Conservation (phyloP, 2,888 invertebrate genomes). For the Nomada fabriciana region DNA sequence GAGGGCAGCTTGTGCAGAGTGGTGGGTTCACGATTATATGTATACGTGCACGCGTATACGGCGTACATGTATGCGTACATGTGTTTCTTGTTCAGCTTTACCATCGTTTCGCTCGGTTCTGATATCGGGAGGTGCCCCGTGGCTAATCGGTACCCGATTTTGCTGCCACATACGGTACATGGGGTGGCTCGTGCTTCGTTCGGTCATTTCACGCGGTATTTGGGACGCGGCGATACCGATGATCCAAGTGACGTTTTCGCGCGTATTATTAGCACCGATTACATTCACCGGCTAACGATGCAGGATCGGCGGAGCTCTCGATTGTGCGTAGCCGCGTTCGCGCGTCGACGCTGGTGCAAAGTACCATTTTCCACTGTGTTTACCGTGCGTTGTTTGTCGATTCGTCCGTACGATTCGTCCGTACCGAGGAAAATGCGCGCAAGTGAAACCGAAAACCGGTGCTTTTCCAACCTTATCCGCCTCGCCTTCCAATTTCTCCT, state of each 20-base stretch:
- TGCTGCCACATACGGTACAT: not conserved
- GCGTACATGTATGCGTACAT: too few species aligned
- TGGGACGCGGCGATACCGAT: constrained; percentile 45
- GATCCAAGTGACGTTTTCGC: constrained; percentile 38
- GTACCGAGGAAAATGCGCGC: not conserved
- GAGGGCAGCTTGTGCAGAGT: constrained; percentile 14
- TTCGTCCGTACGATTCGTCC: too few species aligned
- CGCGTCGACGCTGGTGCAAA: not conserved
- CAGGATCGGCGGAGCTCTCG: constrained; percentile 12
- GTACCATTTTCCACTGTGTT: constrained; percentile 16
- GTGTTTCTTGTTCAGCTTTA: not conserved
- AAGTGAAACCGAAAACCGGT: not conserved
- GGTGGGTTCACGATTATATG: constrained; percentile 57
- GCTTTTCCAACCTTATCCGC: not conserved
- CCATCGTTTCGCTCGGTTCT: constrained; percentile 55
- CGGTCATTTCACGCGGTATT: constrained; percentile 44
- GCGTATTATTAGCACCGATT: constrained; percentile 50
- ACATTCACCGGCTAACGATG: constrained; percentile 26
- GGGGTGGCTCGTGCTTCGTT: constrained; percentile 31
- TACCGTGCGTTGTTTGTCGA: constrained; percentile 5
- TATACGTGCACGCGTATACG: not conserved
- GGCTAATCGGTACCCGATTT: not conserved
- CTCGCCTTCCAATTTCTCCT: not conserved
- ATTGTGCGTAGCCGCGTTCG: not conserved
- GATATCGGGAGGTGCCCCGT: not conserved